Base-by-base conservation (phyloP, 2,113 vertebrate species). In the Marcusenius ussheri region DNA sequence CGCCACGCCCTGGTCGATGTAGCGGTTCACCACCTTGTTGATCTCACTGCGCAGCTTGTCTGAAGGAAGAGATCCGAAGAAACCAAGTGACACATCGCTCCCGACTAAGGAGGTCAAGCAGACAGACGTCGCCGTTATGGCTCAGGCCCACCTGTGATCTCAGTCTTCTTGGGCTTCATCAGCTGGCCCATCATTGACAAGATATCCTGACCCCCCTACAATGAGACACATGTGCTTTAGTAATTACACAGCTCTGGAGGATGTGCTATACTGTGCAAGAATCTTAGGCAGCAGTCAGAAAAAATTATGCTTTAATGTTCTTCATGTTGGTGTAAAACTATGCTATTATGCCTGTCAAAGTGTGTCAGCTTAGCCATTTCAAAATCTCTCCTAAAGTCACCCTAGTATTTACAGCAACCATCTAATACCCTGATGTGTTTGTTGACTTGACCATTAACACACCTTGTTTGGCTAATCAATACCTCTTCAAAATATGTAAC, bases 131-230 rank as follows among this genome's bases (percentile, higher is more conserved):
- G 10, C 10, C 3, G 1, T 9, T n/a, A 24, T 10, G 27, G 19
- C 19, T 4, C 6, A 49, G 87, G 21, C 93, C 9, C 92, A 99
- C 98, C 98, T 93, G 98, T 99, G 91, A 99, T 99, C 94, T 99
- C 98, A 0, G 98, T 99, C 96, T 99, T 99, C 95, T 99, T 99
- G 50, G 98, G 98, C 92, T 99, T 99, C 98, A 99, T 99, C 90
- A 99, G 90, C 90, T 99, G 98, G 88, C 98, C 98, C 98, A 99
- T 99, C 98, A 99, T 99, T 83, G 98, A 99, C 56, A 99, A 96
- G 91, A 99, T 99, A 91, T 99, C 98, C 92, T 99, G 98, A 7
- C 98, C 98, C 53, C 98, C 98, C 98, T 99, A 93, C 42, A 66
- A 58, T 2, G 87, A 92, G 27, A 91, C 13, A 83, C 9, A 42